Evolutionary conservation across 2,797 vertebrate genomes (phyloP), one percentile per base, ranked within the genome.

Genomic region (Cephalopachus bancanus): DNA sequence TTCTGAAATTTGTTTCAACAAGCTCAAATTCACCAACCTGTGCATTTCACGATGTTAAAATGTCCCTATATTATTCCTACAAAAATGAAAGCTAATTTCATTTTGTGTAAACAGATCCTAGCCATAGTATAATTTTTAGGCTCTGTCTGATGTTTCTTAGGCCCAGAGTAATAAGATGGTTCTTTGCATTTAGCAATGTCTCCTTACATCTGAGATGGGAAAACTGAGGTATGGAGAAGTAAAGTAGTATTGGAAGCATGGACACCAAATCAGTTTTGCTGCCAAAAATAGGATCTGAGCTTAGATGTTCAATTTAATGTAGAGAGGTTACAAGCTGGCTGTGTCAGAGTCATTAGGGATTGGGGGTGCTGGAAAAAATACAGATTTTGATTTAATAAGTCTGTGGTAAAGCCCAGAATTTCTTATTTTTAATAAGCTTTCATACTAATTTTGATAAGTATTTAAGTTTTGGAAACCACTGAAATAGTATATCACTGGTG

Each of bases 1-100:
- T 74, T 78, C 37, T 59, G 2, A 20, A 17, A 86, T 96, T 94
- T 91, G 30, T 93, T 94, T 85, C 76, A 89, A 60, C 11, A 93
- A 91, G 49, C 0, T 55, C 33, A 71, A 94, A 84, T 89, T 49
- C 30, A 76, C 17, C 16, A 93, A 72, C 55, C 10, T 49, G 44
- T 60, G 49, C 19, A 93, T 93, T 93, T 69, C 5, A 33, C 28
- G 37, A 72, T 83, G 17, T 86, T 94, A 71, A 94, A 95, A 53
- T 57, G 6, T 60, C 17, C 30, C 4, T 89, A 80, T 91, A 95
- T 93, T 80, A 10, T 33, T 30, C 75, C 53, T 78, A 57, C 37
- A 10, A 80, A 80, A 80, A 80, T 37, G 78, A 80, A 80, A 37
- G 12, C n/a, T 80, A 80, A 37, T 91, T 97, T 97, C 14, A 64